These are phyloP conservation scores for Mesorhabditis sp. DNA, from an alignment of 2,888 invertebrate species.

Conservation along the genomic window DNA sequence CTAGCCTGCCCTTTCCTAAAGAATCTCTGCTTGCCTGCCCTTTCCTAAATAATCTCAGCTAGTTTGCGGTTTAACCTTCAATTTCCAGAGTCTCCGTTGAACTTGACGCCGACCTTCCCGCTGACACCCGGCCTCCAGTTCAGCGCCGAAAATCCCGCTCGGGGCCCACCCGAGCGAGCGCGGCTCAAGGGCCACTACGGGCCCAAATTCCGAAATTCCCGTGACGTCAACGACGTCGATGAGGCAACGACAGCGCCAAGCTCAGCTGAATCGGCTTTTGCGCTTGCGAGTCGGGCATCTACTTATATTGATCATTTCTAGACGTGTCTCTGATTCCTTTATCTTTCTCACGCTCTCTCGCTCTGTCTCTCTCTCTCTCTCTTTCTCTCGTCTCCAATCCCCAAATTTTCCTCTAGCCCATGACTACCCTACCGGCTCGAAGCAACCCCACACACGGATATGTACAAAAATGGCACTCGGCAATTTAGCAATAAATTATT, in stretches of 20 bases:
- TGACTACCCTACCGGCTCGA: no score
- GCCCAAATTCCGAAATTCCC: background rate
- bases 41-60: no score
- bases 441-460: no score
- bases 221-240: background rate
- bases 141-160: slow-evolving; percentile 34
- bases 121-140: slow-evolving; percentile 27
- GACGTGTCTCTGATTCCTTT: background rate
- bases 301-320: background rate
- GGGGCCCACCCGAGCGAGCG: slow-evolving; percentile 32
- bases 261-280: background rate
- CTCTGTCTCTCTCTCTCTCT: no score
- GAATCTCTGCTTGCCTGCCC: no score
- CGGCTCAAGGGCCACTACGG: slow-evolving; percentile 20
- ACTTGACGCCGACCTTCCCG: slow-evolving; percentile 2
- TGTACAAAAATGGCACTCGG: no score
- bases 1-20: no score
- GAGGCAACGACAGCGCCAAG: background rate
- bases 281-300: background rate
- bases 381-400: no score
- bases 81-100: background rate
- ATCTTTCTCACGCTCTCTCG: no score
- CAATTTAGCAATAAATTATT: no score
- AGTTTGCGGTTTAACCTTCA: background rate
- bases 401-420: no score